Evolutionary conservation across 2,888 invertebrate genomes (phyloP), one percentile per base, ranked within the genome.

Genomic region (Andrena bicolor): DNA sequence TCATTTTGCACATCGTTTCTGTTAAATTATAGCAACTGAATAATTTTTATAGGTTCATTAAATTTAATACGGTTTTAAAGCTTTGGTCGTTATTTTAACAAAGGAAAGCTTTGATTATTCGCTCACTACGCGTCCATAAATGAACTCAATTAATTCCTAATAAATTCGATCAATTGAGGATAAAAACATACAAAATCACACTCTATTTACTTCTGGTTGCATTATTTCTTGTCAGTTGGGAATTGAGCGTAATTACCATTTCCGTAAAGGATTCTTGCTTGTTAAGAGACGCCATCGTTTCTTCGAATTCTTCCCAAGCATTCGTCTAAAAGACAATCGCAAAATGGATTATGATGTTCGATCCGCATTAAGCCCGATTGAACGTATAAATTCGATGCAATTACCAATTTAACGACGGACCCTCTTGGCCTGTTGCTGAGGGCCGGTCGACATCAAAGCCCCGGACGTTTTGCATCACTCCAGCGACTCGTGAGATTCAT

Each of bases 381-480:
- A 68, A 32, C 20, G 41, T 64, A 71, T 66, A 65, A 79, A 74
- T 74, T 51, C 30, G 7, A 32, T 53, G 23, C 60, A 78, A 69
- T 79, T 65, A 70, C 7, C 48, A 71, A 64, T 64, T 64, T 63
- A 69, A 69, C 58, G 64, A 68, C 32, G 26, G 35, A 56, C 28
- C 51, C 66, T 56, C 61, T 72, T 23, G 23, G 69, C 58, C 58
- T 26, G 64, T 65, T 70, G 77, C 63, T 63, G 51, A 4, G n/a
- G 13, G 10, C 10, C 49, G 32, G n/a, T 8, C 53, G 61, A 69
- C 73, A 35, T 81, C 79, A 61, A 81, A 74, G 79, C 53, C 53
- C 0, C 53, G 20, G 23, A 51, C n/a, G 64, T 71, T 51, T 61
- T 65, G 60, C 66, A 66, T 66, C 41, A 49, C 32, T 41, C 49